A percentile compares a stretch with the other conserved stretches of the same genome.
phyloP scores from a whole-genome alignment of 1,140 invertebrate species.

The Akabosia matsudoensis region DNA sequence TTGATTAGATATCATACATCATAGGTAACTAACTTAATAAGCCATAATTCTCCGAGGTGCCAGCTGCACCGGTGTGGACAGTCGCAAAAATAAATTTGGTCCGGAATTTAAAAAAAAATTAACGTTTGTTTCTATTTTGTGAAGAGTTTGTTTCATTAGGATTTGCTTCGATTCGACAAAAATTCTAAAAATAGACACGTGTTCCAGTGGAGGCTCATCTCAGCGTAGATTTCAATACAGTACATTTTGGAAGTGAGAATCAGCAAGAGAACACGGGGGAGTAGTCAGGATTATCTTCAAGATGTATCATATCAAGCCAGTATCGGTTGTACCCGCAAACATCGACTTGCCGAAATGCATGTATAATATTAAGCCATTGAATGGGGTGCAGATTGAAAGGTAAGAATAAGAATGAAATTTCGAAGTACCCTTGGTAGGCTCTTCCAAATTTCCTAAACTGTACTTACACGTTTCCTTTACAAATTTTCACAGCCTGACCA shows the following conservation, averaged over 20 bases:
- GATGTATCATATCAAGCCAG: not conserved
- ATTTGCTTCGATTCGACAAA: too few species aligned
- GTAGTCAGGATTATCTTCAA: not conserved
- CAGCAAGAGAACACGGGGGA: not conserved
- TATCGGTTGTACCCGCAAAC: not conserved
- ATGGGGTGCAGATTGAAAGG: not conserved
- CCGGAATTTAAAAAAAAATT: too few species aligned
- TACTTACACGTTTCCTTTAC: not conserved
- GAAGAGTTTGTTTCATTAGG: too few species aligned
- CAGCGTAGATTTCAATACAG: too few species aligned
- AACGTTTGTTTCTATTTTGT: too few species aligned
- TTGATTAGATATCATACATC: too few species aligned
- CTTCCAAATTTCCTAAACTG: not conserved
- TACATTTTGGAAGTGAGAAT: not conserved
- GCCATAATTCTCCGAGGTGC: too few species aligned
- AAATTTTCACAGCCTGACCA: not conserved
- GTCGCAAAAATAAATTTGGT: too few species aligned
- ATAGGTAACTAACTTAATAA: too few species aligned
- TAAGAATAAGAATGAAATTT: not conserved
- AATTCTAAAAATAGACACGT: too few species aligned
- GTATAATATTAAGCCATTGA: not conserved
- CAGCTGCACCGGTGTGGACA: too few species aligned
- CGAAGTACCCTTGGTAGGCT: not conserved
- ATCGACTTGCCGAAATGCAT: slow-evolving; percentile 13
- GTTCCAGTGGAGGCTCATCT: too few species aligned